Base-by-base conservation (phyloP, 2,888 invertebrate species). In the Julus scanicus region DNA sequence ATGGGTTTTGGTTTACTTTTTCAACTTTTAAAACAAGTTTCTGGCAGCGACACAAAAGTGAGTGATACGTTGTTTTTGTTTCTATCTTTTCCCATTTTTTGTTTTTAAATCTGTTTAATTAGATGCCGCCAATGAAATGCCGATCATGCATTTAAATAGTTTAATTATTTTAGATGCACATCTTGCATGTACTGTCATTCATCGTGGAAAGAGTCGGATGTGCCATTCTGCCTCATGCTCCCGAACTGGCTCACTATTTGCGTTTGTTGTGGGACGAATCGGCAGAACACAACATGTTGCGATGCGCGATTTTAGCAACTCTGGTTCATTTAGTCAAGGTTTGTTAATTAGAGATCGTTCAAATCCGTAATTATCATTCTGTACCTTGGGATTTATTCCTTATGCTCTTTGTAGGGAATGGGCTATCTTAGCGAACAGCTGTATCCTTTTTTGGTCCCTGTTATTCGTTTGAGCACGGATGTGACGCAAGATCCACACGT, bases 21-120 rank as follows among this genome's bases (percentile, higher is more conserved):
- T 92, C 94, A 94, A 89, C 94, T 99, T 90, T 93, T 99, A 90
- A 96, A 97, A 92, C 97, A 97, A 92, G 96, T 96, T 0, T 94
- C 95, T 90, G 97, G 98, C 93, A 97, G 97, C 93, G 98, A 98
- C 92, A 97, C 97, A 1, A 98, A 98, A 93, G 95, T 95, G 90
- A 90, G 89, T 53, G 13, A 44, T 3, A 13, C 15, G 5, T 4
- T 4, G 11, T 37, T 40, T 29, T 84, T 84, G 20, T 0, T 84
- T 13, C n/a, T 29, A 5, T 84, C 4, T 6, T 84, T 84, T 2
- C 49, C 15, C 6, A 86, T 15, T 86, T 86, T 40, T 40, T 44
- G 40, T 86, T 49, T 48, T 86, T 44, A 44, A 44, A 49, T 29
- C 29, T 29, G 29, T 29, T 29, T 29, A 29, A 29, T 29, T 29